phyloP scores from a whole-genome alignment of 2,113 vertebrate species.

The Panthera tigris region DNA sequence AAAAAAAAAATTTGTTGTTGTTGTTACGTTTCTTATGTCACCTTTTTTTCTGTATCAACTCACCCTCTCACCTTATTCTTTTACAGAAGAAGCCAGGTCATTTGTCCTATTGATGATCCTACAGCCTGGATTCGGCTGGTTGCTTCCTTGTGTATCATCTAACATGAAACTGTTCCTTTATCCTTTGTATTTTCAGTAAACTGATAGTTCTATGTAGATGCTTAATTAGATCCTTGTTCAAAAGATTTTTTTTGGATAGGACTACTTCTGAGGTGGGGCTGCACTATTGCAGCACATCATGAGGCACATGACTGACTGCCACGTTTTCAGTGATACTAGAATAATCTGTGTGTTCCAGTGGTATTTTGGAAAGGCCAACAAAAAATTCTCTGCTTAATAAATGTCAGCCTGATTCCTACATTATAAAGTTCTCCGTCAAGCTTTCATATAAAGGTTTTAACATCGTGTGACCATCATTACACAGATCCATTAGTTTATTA shows the following conservation, averaged over 20 bases:
- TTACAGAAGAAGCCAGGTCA: not conserved
- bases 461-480: not conserved
- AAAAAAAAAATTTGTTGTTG: not conserved
- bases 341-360: not conserved
- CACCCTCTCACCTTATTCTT: not conserved
- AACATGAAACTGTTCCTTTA: not conserved
- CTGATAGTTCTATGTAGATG: not conserved
- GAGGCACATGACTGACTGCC: not conserved
- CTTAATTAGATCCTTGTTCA: not conserved
- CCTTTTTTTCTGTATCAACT: conserved; percentile 38
- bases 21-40: not conserved
- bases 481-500: not conserved
- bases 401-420: not conserved
- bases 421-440: not conserved
- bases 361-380: conserved; percentile 94
- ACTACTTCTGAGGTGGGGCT: not conserved
- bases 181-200: not conserved
- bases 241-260: not conserved
- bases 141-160: not conserved
- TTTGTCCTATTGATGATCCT: not conserved
- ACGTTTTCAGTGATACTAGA: not conserved
- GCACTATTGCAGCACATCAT: not conserved
- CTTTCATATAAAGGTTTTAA: not conserved
- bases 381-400: conserved; percentile 96
- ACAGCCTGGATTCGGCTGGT: not conserved